A percentile compares a stretch with the other conserved stretches of the same genome.
Evolutionary conservation across 1,140 invertebrate species (phyloP).

Genomic region (Drosophila kikkawai): DNA sequence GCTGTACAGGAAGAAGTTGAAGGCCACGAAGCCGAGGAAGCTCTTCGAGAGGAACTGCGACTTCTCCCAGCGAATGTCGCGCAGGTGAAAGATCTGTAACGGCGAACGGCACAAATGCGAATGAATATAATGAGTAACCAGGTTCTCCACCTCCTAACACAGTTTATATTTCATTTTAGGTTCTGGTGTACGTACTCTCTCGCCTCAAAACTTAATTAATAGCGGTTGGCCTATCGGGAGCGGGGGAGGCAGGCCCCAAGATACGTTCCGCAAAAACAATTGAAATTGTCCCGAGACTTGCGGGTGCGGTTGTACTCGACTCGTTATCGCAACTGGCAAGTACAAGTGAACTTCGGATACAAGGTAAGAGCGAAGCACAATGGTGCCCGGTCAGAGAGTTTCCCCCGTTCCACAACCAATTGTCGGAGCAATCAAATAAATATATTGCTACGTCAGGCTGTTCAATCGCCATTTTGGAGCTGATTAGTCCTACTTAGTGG

Average conservation of each 20-base stretch:
- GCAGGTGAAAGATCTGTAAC: constrained; percentile 94
- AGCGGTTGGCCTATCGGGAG: constrained; percentile 10
- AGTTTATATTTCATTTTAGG: constrained; percentile 17
- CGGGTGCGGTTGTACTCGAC: constrained; percentile 24
- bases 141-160: neutral
- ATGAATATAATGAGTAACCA: constrained; percentile 10
- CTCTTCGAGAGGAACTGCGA: constrained; percentile 97
- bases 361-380: neutral
- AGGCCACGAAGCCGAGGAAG: constrained; percentile 95
- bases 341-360: constrained; percentile 24
- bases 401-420: neutral
- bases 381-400: neutral
- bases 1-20: constrained; percentile 95
- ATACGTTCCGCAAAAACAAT: constrained; percentile 43
- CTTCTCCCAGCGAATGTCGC: constrained; percentile 93
- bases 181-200: constrained; percentile 12
- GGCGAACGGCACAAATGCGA: constrained; percentile 50
- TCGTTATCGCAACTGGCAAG: constrained; percentile 33
- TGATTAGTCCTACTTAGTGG: constrained; percentile 29
- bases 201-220: constrained; percentile 41
- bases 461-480: constrained; percentile 18
- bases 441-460: constrained; percentile 18
- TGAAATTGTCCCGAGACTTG: constrained; percentile 14
- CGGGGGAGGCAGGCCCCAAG: constrained; percentile 6
- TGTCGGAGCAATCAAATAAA: constrained; percentile 15